phyloP scores from a whole-genome alignment of 30 jellyfish, hydroid and myxozoan genomes.

The Turritopsis dohrnii region DNA sequence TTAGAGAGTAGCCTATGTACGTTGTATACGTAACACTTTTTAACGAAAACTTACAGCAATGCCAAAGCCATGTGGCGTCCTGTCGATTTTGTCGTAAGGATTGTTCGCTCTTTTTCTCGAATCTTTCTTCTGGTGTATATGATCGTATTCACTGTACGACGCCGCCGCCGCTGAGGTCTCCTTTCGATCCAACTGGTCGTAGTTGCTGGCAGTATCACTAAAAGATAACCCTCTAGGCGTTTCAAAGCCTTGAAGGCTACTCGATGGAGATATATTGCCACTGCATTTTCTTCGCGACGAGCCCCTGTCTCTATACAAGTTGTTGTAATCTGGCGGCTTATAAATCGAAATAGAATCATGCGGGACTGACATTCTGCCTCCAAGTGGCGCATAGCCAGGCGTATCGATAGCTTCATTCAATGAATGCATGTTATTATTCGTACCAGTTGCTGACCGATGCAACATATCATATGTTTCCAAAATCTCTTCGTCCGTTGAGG shows the following conservation, averaged over 20 bases:
- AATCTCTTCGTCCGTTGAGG: conserved; percentile 70
- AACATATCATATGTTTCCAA: conserved; percentile 67
- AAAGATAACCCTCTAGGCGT: conserved; percentile 17
- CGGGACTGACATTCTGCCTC: neutral
- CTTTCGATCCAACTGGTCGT: conserved; percentile 22
- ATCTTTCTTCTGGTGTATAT: conserved; percentile 18
- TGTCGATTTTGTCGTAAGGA: conserved; percentile 12
- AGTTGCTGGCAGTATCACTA: neutral
- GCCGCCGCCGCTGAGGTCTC: conserved; percentile 2
- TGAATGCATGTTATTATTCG: neutral
- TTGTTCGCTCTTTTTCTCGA: neutral
- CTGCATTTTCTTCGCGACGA: neutral
- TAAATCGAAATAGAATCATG: conserved; percentile 19
- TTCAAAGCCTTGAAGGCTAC: conserved; percentile 13
- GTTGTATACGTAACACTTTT: too few relatives aligned
- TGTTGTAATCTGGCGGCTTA: conserved; percentile 35
- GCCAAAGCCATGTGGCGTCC: conserved; percentile 1
- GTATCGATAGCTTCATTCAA: neutral
- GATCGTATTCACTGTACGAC: conserved; percentile 23
- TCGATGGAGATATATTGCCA: neutral
- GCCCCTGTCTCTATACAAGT: neutral
- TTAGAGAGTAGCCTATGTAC: too few relatives aligned
- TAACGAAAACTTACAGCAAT: neutral
- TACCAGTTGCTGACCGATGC: conserved; percentile 34
- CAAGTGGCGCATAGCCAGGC: conserved; percentile 24